These are phyloP conservation scores for Rousettus madagascariensis DNA, from an alignment of 2,797 vertebrate genomes.

Conservation along the genomic window DNA sequence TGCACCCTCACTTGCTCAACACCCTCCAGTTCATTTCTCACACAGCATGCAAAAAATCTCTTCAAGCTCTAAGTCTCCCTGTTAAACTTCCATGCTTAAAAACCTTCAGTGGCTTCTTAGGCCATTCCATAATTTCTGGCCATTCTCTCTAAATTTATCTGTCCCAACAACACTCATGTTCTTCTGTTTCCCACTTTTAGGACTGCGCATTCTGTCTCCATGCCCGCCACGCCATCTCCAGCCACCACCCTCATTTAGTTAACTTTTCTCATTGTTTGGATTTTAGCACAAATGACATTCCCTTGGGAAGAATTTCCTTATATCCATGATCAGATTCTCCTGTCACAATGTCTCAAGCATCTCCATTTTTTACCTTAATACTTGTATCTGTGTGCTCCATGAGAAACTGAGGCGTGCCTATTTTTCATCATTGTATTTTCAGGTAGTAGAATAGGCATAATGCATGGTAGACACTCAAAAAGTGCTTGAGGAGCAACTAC, in stretches of 20 bases:
- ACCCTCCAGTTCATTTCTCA: background rate
- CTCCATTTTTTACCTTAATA: background rate
- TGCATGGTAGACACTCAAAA: background rate
- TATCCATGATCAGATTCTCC: background rate
- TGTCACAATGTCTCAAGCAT: background rate
- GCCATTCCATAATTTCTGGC: background rate
- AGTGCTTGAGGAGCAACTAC: background rate
- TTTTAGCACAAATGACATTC: background rate
- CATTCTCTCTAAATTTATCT: background rate
- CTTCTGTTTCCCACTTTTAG: background rate
- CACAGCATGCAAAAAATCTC: background rate
- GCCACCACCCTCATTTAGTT: background rate
- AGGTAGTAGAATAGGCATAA: background rate
- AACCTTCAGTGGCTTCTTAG: background rate
- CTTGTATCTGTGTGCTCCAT: background rate
- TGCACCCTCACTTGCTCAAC: background rate
- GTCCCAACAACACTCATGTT: background rate
- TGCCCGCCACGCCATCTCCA: background rate
- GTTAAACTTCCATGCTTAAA: background rate
- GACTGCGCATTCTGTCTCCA: background rate
- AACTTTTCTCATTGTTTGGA: background rate
- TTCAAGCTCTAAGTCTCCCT: background rate
- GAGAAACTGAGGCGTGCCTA: background rate
- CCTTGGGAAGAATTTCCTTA: background rate
- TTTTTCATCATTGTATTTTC: background rate